A percentile compares a stretch with the other conserved stretches of the same genome.
phyloP scores from a whole-genome alignment of 92 coral and sea anemone genomes.

The Pocillopora grandis region DNA sequence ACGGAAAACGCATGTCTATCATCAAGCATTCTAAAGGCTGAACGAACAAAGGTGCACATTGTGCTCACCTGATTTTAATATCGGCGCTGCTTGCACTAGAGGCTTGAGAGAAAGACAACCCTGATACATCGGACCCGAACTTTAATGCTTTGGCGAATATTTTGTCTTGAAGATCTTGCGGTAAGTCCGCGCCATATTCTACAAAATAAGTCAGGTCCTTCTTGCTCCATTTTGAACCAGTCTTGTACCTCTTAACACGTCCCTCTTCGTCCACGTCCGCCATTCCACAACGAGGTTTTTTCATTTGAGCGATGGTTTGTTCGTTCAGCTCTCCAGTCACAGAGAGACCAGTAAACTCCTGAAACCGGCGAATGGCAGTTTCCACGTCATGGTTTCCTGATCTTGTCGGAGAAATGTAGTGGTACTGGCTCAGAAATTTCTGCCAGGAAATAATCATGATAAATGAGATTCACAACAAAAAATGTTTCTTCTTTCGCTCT shows the following conservation, averaged over 20 bases:
- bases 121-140: conserved; percentile 72
- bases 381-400: conserved; percentile 59
- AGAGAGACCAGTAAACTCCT: conserved; percentile 46
- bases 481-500: too few species aligned
- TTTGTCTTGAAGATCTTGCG: conserved; percentile 32
- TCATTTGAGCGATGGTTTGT: conserved; percentile 50
- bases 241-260: conserved; percentile 31
- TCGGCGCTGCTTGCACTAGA: conserved; percentile 40
- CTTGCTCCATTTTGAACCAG: conserved; percentile 47
- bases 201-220: conserved; percentile 46
- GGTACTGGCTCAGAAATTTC: conserved; percentile 51
- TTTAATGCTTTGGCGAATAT: conserved; percentile 57
- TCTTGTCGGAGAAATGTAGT: conserved; percentile 57
- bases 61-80: conserved; percentile 51
- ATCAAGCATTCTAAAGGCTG: too few species aligned
- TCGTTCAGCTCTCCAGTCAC: conserved; percentile 52
- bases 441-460: neutral
- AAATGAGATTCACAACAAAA: neutral
- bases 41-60: neutral
- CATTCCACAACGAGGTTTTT: conserved; percentile 32
- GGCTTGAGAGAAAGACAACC: conserved; percentile 54
- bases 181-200: conserved; percentile 50
- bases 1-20: too few species aligned
- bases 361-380: conserved; percentile 39
- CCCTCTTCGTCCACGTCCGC: neutral